Evolutionary conservation across 2,888 invertebrate genomes (phyloP).

Genomic region (Phania funesta): DNA sequence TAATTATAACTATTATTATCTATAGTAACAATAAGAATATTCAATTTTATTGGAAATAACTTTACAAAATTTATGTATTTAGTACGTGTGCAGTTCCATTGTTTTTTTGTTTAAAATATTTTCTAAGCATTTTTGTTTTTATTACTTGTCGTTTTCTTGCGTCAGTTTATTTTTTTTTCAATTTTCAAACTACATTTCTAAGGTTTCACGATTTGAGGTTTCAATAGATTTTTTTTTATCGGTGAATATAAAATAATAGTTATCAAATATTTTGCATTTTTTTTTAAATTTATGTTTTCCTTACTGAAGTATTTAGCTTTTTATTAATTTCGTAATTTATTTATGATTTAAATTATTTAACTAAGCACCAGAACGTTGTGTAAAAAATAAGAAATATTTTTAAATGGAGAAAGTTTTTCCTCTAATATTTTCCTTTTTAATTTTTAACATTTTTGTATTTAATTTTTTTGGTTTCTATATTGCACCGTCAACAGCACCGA

Average conservation of each 20-base stretch:
- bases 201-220: conserved; percentile 55
- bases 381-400: conserved; percentile 2
- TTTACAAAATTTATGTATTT: conserved; percentile 23
- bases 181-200: conserved; percentile 58
- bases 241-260: conserved; percentile 50
- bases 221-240: conserved; percentile 36
- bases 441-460: conserved; percentile 14
- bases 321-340: neutral
- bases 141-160: conserved; percentile 23
- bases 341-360: neutral
- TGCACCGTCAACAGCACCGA: conserved; percentile 72
- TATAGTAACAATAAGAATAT: conserved; percentile 16
- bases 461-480: conserved; percentile 60
- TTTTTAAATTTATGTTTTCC: conserved; percentile 45
- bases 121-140: conserved; percentile 41
- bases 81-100: conserved; percentile 58
- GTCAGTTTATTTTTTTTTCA: conserved; percentile 39
- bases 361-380: conserved; percentile 19
- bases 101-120: conserved; percentile 40
- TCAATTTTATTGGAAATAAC: conserved; percentile 16
- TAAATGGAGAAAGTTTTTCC: conserved; percentile 11
- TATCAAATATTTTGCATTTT: conserved; percentile 9
- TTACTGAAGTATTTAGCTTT: neutral
- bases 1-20: conserved; percentile 32
- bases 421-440: neutral